A percentile compares a stretch with the other conserved stretches of the same genome.
Conservation (phyloP, 2,888 invertebrate species). For the Erebia ligea region DNA sequence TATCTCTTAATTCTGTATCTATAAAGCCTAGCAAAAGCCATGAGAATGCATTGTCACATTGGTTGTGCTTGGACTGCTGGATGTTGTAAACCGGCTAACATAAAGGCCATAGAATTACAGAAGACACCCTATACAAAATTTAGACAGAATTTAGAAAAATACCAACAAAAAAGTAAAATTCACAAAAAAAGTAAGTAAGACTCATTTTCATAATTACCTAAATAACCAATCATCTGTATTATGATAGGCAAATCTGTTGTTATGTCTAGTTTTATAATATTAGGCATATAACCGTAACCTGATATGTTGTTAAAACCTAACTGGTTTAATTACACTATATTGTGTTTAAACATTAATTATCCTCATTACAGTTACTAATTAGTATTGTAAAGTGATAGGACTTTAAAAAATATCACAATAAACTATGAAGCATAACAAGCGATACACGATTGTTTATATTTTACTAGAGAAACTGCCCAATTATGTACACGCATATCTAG, state of each 20-base stretch:
- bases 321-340: not conserved
- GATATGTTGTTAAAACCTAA: not conserved
- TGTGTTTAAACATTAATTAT: not conserved
- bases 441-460: slow-evolving; percentile 23
- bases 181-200: too few species aligned
- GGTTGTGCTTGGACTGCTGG: too few species aligned
- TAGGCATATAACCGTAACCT: not conserved
- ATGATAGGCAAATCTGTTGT: not conserved
- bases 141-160: too few species aligned
- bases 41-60: too few species aligned
- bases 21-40: too few species aligned
- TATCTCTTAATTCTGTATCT: too few species aligned
- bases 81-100: not conserved
- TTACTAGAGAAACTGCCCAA: slow-evolving; percentile 36
- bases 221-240: too few species aligned
- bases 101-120: not conserved
- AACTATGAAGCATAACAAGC: slow-evolving; percentile 13
- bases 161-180: not conserved
- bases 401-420: slow-evolving; percentile 14
- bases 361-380: slow-evolving; percentile 4
- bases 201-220: too few species aligned
- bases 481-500: slow-evolving; percentile 36
- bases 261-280: not conserved
- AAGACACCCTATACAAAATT: too few species aligned
- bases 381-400: slow-evolving; percentile 12